These are phyloP conservation scores for Euphonia xanthogaster DNA, from an alignment of 2,797 vertebrate species.

Conservation along the genomic window DNA sequence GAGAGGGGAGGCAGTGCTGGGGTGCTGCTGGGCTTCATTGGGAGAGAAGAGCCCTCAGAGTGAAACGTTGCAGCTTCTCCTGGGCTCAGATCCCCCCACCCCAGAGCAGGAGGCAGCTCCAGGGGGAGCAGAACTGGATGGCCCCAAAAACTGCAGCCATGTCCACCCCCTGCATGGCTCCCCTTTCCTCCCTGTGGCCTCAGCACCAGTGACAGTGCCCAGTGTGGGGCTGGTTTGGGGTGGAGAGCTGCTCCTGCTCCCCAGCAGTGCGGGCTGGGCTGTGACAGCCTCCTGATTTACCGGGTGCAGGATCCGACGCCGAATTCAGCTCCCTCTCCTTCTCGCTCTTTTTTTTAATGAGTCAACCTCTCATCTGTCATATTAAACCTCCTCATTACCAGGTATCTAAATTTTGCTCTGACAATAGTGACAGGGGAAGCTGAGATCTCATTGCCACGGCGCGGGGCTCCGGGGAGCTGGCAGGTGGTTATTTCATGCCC, in stretches of 20 bases:
- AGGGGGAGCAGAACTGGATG: not conserved
- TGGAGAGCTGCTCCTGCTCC: not conserved
- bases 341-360: conserved; percentile 15
- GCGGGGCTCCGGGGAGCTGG: conserved; percentile 11
- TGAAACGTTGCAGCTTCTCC: not conserved
- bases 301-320: not conserved
- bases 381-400: conserved; percentile 59
- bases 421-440: conserved; percentile 53
- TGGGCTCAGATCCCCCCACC: not conserved
- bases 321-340: not conserved
- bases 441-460: not conserved
- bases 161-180: not conserved
- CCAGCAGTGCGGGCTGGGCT: rapidly evolving
- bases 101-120: not conserved
- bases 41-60: not conserved
- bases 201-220: not conserved
- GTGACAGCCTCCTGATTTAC: not conserved
- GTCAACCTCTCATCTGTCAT: conserved; percentile 51
- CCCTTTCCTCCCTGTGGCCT: not conserved
- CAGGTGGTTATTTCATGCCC: conserved; percentile 66
- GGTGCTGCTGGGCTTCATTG: rapidly evolving
- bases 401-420: conserved; percentile 41
- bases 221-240: not conserved
- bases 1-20: not conserved
- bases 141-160: not conserved